Base-by-base conservation (phyloP, 35 echinoderm and acorn worm genomes). In the Holothuria glaberrima region DNA sequence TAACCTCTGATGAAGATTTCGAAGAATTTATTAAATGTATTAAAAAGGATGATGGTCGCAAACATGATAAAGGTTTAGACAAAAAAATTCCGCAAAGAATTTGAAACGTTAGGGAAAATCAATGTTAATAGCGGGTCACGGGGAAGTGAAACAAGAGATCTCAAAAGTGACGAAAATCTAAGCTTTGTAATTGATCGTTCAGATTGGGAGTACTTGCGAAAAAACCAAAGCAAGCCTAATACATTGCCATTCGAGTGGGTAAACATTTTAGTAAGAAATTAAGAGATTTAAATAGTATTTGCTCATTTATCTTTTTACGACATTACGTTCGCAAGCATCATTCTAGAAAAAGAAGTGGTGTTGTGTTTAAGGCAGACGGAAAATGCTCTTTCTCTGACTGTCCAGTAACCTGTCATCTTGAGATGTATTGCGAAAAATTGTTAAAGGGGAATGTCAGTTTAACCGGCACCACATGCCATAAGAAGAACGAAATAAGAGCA, bases 221-320 rank as follows among this genome's bases (percentile, higher is more conserved):
- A 48, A 21, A 48, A 45, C 22, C 73, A 77, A 27, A 48, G 20
- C 12, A 77, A 77, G 35, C 73, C 73, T 3, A 77, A 77, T 48
- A 77, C 34, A 48, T 46, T 77, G 48, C 73, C 73, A 45, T 3
- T 46, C 4, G 44, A 77, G 19, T 77, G 73, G 73, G 73, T 68
- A 19, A 77, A 77, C 21, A 48, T 77, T 4, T 77, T 27, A 77
- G 9, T 46, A 48, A 48, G 1, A 77, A 77, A 46, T 50, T 77
- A 50, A 77, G 48, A 13, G 19, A 77, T 24, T 7, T 77, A 21
- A 77, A 77, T 3, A 24, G 12, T 22, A 14, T 77, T 4, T 77
- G 73, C 22, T 77, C 35, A 9, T 78, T 78, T 24, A 78, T 24
- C 14, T 78, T 78, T 78, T 2, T 21, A 48, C 41, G 44, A 48